Percentiles rank a stretch among this genome's conserved stretches.
These are phyloP conservation scores for Nebria brevicollis DNA, from an alignment of 2,888 invertebrate species.

Conservation along the genomic window DNA sequence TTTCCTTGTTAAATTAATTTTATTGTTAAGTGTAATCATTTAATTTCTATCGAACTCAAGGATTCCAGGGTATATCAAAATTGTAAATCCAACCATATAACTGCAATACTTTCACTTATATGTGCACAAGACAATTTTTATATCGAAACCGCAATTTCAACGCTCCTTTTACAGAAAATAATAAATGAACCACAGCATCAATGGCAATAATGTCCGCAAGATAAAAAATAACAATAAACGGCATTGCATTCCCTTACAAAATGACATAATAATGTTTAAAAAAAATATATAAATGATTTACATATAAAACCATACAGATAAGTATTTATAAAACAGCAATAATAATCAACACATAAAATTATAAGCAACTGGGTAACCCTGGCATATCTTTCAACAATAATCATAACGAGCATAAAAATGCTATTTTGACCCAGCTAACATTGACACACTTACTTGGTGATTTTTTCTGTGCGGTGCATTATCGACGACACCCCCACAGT, in stretches of 20 bases:
- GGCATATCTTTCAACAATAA: slow-evolving; percentile 28
- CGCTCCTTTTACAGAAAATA: neutral
- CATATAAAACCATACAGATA: neutral
- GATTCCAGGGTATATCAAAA: neutral
- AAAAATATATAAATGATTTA: neutral
- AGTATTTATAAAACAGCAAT: neutral
- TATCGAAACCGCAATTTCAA: neutral
- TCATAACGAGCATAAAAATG: neutral
- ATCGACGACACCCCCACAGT: slow-evolving; percentile 80
- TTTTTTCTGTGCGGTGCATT: slow-evolving; percentile 75
- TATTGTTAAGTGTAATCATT: neutral
- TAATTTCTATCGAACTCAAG: neutral
- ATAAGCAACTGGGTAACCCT: slow-evolving; percentile 31
- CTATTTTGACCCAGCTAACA: slow-evolving; percentile 32
- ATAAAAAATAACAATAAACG: no score
- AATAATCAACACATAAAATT: neutral
- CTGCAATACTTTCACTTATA: neutral
- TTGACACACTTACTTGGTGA: slow-evolving; percentile 71
- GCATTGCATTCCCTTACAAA: no score
- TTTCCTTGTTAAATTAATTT: no score
- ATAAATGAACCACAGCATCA: neutral
- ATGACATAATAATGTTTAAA: neutral
- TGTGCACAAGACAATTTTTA: neutral
- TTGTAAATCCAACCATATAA: neutral
- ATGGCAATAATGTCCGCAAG: neutral